A percentile compares a stretch with the other conserved stretches of the same genome.
These are phyloP conservation scores for Cyanoramphus novaezelandiae DNA, from an alignment of 2,113 vertebrate species.

Conservation along the genomic window DNA sequence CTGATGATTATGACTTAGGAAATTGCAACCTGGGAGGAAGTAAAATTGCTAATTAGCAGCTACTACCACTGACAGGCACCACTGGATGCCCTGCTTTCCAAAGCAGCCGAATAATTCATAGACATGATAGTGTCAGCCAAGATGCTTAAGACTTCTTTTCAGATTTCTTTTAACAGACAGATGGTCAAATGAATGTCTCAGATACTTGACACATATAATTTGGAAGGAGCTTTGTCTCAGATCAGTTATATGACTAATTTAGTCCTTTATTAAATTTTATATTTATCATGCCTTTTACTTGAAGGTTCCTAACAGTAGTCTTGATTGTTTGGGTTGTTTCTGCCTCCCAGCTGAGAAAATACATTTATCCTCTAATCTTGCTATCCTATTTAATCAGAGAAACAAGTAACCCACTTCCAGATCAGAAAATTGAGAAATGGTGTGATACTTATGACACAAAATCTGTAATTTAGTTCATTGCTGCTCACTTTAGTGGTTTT, in stretches of 20 bases:
- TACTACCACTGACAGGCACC: neutral
- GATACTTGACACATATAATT: neutral
- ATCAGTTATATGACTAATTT: neutral
- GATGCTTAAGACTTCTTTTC: neutral
- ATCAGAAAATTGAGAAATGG: neutral
- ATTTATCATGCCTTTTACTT: neutral
- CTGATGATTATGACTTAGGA: neutral
- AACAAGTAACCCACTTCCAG: neutral
- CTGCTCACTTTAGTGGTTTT: neutral
- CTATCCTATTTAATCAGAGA: neutral
- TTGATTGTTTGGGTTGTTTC: neutral
- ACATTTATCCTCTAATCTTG: neutral
- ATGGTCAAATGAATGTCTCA: neutral
- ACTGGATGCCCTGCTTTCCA: neutral
- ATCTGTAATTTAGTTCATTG: neutral
- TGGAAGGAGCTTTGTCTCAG: neutral
- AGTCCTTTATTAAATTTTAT: neutral
- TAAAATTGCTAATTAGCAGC: neutral
- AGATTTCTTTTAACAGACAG: neutral
- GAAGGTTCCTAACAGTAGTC: neutral
- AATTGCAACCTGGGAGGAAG: neutral
- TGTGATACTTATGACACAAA: neutral
- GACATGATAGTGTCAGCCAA: neutral
- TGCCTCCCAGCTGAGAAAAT: neutral
- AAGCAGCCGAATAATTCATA: neutral